Conservation (phyloP, 64 coral and sea anemone genomes). For the Dendrophyllia cribrosa region DNA sequence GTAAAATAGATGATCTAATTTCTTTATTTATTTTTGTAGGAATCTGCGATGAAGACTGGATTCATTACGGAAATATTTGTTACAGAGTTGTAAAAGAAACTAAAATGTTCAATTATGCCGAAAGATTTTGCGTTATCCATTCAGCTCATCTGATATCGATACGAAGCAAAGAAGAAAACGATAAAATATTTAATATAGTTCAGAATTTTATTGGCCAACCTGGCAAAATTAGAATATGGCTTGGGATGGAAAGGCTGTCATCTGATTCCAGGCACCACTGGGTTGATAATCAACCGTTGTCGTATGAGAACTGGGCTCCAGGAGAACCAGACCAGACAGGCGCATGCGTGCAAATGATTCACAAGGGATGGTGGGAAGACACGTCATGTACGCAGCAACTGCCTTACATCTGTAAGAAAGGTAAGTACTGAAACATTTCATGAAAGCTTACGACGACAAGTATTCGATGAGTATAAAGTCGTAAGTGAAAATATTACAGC, state of each 20-base stretch:
- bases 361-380: conserved; percentile 82
- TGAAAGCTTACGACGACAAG: background rate
- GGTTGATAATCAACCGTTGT: conserved; percentile 65
- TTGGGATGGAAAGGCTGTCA: conserved; percentile 61
- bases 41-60: conserved; percentile 54
- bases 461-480: no score
- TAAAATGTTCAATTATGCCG: conserved; percentile 55
- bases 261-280: conserved; percentile 68
- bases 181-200: conserved; percentile 29
- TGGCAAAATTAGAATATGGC: conserved; percentile 43
- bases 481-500: no score
- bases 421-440: conserved; percentile 35
- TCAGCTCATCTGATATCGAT: conserved; percentile 55
- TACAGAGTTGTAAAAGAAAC: conserved; percentile 35
- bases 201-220: conserved; percentile 27
- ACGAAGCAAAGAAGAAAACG: conserved; percentile 55
- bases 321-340: conserved; percentile 84
- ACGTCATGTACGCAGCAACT: conserved; percentile 60
- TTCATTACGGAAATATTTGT: conserved; percentile 25
- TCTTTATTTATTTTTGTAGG: conserved; percentile 26
- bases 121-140: conserved; percentile 46
- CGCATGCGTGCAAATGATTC: conserved; percentile 93
- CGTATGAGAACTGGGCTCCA: conserved; percentile 74
- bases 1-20: background rate
- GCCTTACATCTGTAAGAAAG: conserved; percentile 78